Base-by-base conservation (phyloP, 1,140 invertebrate genomes). In the Lasioglossum albipes region DNA sequence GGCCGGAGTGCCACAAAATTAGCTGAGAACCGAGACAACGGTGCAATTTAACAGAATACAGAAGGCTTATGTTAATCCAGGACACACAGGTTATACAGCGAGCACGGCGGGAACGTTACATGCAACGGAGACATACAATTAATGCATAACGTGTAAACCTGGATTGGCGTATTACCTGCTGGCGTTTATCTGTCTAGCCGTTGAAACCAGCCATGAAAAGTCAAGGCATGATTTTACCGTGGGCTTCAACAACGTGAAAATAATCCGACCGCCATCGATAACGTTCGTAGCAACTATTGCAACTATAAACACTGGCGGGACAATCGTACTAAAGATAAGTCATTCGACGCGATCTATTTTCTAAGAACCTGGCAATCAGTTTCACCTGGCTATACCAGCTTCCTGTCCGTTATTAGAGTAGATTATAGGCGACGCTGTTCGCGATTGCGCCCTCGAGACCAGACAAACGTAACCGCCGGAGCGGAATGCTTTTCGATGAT, bases 341-440 rank as follows among this genome's bases (percentile, higher is more conserved):
- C 7, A n/a, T 64, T 70, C 31, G 6, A 71, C 22, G 45, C 36
- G 59, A 71, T 83, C 57, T 59, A 66, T 36, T 62, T 84, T 75
- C 76, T 72, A 68, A 45, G 62, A 85, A 85, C 13, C 27, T 59
- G 49, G 54, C 54, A 75, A 83, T 81, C 71, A 22, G 9, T 36
- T 59, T 27, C 65, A 59, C 72, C 41, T 67, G 54, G 61, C 72
- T 27, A 41, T 36, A 72, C 62, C 72, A 31, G 65, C 45, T 72
- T 80, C 81, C 70, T 69, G 64, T 64, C 77, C 68, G 67, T 72
- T 72, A 81, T 84, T 84, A 84, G 27, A 72, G 68, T 73, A 65
- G 82, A 84, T 85, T 84, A 84, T 61, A 79, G 71, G 27, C 72
- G 61, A 68, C 57, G 54, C 5, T 18, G 59, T 72, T 76, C 57